Percentiles rank a stretch among this genome's conserved stretches.
phyloP scores from a whole-genome alignment of 2,888 invertebrate species.

The Acheta domesticus region DNA sequence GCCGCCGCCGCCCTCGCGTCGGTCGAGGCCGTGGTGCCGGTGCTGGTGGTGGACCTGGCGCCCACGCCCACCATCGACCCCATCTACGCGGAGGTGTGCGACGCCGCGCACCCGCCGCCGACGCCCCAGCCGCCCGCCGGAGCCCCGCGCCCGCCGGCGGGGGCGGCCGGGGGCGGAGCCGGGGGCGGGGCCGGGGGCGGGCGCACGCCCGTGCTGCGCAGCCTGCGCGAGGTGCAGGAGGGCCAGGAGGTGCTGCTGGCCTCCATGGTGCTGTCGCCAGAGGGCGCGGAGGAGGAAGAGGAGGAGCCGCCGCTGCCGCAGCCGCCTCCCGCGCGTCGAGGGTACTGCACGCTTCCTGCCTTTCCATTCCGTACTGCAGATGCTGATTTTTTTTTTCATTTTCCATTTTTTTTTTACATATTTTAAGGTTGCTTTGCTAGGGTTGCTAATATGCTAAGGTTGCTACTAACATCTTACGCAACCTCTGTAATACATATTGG shows the following conservation, averaged over 20 bases:
- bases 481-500: no score
- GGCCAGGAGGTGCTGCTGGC: neutral
- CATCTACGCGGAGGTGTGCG: constrained; percentile 18
- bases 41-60: neutral
- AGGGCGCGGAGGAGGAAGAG: neutral
- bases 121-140: neutral
- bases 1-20: no score
- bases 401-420: no score
- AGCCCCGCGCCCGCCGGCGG: neutral
- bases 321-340: neutral
- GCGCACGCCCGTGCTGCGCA: neutral
- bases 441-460: no score
- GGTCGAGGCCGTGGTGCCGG: no score
- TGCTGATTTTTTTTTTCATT: no score
- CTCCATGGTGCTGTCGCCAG: neutral
- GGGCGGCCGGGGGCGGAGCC: neutral
- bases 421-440: no score
- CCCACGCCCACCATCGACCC: neutral
- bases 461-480: no score
- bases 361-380: no score
- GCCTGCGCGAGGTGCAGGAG: neutral
- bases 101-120: neutral
- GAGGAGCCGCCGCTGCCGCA: neutral
- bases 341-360: neutral
- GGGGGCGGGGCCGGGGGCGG: neutral